These are phyloP conservation scores for Pterophyllum scalare DNA, from an alignment of 2,113 vertebrate species.

Conservation along the genomic window DNA sequence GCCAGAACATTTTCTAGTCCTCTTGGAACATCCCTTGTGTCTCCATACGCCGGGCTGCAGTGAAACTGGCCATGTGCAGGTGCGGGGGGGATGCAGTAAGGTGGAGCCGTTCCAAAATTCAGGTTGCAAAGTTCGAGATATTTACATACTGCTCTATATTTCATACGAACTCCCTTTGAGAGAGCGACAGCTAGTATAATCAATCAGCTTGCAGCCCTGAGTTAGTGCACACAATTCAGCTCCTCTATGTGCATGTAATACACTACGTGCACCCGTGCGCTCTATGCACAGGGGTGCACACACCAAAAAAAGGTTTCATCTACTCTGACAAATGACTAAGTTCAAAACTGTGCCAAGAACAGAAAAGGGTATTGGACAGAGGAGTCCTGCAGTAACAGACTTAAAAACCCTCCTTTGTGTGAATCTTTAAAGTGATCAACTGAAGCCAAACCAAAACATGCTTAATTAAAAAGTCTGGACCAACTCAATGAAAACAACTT, in stretches of 20 bases:
- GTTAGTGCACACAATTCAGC: conserved; percentile 44
- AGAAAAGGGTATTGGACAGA: conserved; percentile 46
- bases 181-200: conserved; percentile 61
- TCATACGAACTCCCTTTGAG: conserved; percentile 64
- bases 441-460: conserved; percentile 44
- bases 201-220: conserved; percentile 66
- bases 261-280: not conserved
- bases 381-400: conserved; percentile 44
- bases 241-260: conserved; percentile 24
- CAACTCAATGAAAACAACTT: conserved; percentile 34
- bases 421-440: conserved; percentile 58
- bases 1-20: conserved; percentile 64
- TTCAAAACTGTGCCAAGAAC: conserved; percentile 40
- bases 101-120: conserved; percentile 49
- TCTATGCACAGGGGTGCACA: not conserved
- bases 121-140: conserved; percentile 59
- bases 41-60: conserved; percentile 36
- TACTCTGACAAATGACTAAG: conserved; percentile 28
- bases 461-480: conserved; percentile 51
- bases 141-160: conserved; percentile 73
- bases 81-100: conserved; percentile 29
- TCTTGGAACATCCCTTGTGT: conserved; percentile 58
- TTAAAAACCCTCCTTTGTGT: conserved; percentile 40
- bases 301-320: conserved; percentile 1
- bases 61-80: conserved; percentile 53